These are phyloP conservation scores for Dione vanillae DNA, from an alignment of 2,888 invertebrate species.

Conservation along the genomic window DNA sequence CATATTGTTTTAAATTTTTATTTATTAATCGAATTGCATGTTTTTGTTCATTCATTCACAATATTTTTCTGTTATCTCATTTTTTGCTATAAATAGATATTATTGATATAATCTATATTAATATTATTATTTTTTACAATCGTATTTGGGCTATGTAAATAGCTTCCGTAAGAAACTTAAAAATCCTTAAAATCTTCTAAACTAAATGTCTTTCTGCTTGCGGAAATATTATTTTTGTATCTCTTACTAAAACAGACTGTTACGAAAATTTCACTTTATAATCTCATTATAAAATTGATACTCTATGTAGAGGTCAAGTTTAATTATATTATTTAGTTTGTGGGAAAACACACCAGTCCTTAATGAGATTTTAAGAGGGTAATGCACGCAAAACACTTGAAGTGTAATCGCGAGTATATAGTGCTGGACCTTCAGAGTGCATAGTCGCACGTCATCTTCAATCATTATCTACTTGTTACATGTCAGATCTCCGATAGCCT, in stretches of 20 bases:
- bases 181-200: constrained; percentile 3
- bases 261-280: neutral
- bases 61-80: neutral
- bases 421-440: constrained; percentile 19
- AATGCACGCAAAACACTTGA: constrained; percentile 15
- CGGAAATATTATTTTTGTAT: neutral
- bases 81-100: neutral
- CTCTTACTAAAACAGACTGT: neutral
- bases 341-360: constrained; percentile 5
- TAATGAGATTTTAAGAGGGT: constrained; percentile 12
- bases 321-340: constrained; percentile 12
- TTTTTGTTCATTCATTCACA: constrained; percentile 23
- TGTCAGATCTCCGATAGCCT: constrained; percentile 59
- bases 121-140: neutral
- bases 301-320: constrained; percentile 36
- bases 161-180: constrained; percentile 26
- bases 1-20: constrained; percentile 3
- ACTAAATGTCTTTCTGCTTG: constrained; percentile 1
- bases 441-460: constrained; percentile 45
- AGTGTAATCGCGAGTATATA: neutral
- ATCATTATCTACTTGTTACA: constrained; percentile 56
- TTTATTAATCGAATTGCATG: constrained; percentile 6
- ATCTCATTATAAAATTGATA: neutral
- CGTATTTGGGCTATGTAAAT: neutral
- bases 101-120: neutral